Evolutionary conservation across 1,140 invertebrate species (phyloP), one percentile per base, ranked within the genome.

Genomic region (Anastrepha obliqua): DNA sequence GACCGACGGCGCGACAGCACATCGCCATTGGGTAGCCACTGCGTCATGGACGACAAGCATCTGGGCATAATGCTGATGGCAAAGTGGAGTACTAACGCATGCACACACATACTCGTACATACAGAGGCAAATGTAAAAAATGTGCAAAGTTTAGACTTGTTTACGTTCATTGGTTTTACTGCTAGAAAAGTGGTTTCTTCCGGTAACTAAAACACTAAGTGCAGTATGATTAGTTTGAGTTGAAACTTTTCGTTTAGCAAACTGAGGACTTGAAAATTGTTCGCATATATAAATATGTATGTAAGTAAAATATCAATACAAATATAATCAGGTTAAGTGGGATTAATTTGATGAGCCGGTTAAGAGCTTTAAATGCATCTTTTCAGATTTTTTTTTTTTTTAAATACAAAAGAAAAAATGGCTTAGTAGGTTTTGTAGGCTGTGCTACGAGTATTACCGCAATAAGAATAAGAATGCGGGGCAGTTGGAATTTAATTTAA

Each of bases 181-280:
- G 70, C 29, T 74, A 47, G 70, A 74, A 74, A 74, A 74, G 44
- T 74, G 70, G 39, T 74, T 74, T 74, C 70, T 74, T 74, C 44
- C 44, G 39, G 70, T 47, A n/a, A n/a, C 44, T 42, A 74, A 74
- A 74, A 47, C 9, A 44, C 42, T 74, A 29, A 20, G 39, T 3
- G 11, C 39, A 70, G 13, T 44, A 70, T 29, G 29, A 29, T 29
- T 29, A 29, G 29, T 29, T 29, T 29, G 29, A 29, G 29, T 29
- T 29, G 29, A 29, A 29, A 29, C 29, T 29, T 29, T 44, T 44
- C n/a, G 70, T 74, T 74, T 74, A 51, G 17, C 67, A 47, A 74
- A 74, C 13, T 74, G n/a, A 74, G 47, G 47, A 74, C 42, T 74
- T 47, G 42, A 74, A 74, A 74, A 47, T 74, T 39, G 4, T 44